Conservation (phyloP, 2,888 invertebrate genomes). For the Drosophila eohydei region DNA sequence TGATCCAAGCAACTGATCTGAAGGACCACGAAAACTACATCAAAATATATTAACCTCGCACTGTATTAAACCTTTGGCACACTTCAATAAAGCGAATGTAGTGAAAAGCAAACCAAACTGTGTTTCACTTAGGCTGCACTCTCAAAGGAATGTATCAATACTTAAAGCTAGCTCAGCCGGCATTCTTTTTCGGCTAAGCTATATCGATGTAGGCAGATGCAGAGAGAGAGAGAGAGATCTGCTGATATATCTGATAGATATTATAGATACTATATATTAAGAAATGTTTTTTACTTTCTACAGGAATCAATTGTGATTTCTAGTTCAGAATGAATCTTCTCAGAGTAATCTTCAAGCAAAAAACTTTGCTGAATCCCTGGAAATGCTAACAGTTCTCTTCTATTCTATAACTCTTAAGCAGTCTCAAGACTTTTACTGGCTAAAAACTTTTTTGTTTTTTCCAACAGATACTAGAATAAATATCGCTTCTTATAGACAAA, state of each 20-base stretch:
- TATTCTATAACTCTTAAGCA: too few species aligned
- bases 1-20: neutral
- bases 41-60: slow-evolving; percentile 12
- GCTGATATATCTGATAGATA: too few species aligned
- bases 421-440: too few species aligned
- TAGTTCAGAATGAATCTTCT: neutral
- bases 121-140: neutral
- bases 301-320: too few species aligned
- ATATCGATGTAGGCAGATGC: too few species aligned
- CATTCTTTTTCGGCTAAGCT: neutral
- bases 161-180: neutral
- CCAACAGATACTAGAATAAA: neutral
- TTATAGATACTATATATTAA: too few species aligned
- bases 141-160: neutral
- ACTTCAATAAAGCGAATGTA: slow-evolving; percentile 37
- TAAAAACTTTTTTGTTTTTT: too few species aligned
- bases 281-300: too few species aligned
- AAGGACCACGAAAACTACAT: slow-evolving; percentile 4
- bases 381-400: too few species aligned
- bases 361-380: too few species aligned
- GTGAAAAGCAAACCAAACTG: neutral
- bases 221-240: too few species aligned
- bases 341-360: neutral
- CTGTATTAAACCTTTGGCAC: slow-evolving; percentile 10
- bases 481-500: neutral